Percentiles rank a stretch among this genome's conserved stretches.
Evolutionary conservation across 2,113 vertebrate species (phyloP).

Genomic region (Macroglossus sobrinus): DNA sequence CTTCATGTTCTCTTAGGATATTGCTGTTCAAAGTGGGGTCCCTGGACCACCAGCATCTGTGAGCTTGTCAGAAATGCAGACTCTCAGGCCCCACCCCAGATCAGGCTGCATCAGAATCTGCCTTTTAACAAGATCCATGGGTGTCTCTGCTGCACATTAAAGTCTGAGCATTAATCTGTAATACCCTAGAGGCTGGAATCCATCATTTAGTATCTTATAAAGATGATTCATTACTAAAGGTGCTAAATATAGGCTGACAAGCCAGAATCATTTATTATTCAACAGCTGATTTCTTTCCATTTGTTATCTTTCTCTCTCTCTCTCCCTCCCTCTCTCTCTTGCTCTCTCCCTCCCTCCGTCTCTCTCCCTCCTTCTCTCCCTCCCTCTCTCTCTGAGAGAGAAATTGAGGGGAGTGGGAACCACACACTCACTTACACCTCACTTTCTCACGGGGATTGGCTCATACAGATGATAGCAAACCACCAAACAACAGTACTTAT

Average conservation of each 20-base stretch:
- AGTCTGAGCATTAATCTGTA: not conserved
- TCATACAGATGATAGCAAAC: not conserved
- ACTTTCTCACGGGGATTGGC: not conserved
- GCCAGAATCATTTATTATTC: not conserved
- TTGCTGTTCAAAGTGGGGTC: not conserved
- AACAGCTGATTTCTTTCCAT: not conserved
- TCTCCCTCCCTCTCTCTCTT: not conserved
- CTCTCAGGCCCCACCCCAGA: not conserved
- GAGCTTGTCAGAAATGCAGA: not conserved
- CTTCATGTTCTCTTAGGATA: not conserved
- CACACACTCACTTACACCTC: accelerated
- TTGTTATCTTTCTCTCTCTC: not conserved
- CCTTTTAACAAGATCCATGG: not conserved
- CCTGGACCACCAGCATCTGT: not conserved
- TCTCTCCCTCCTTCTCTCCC: not conserved
- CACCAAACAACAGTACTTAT: not conserved
- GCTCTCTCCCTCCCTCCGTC: not conserved
- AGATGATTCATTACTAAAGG: not conserved
- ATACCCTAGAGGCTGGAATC: not conserved
- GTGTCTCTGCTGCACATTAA: not conserved
- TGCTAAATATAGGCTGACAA: not conserved
- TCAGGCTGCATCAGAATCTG: not conserved
- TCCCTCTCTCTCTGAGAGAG: not conserved
- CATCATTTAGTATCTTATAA: not conserved
- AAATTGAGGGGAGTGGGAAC: not conserved